A percentile compares a stretch with the other conserved stretches of the same genome.
phyloP scores from a whole-genome alignment of 2,113 vertebrate genomes.

The Podiceps cristatus region DNA sequence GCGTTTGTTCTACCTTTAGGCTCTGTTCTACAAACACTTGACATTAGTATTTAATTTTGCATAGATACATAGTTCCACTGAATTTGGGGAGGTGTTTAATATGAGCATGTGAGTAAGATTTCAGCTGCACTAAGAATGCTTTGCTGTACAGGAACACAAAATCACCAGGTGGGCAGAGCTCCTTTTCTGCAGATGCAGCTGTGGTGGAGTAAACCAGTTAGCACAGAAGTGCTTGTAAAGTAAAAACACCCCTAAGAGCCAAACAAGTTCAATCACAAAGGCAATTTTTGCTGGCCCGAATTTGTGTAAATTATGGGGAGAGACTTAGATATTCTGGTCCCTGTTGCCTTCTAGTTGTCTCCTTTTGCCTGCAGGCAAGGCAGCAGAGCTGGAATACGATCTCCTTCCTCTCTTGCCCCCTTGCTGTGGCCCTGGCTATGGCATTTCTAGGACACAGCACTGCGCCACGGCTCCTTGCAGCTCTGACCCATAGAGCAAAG shows the following conservation, averaged over 20 bases:
- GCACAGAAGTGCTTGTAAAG: background rate
- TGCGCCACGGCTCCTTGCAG: background rate
- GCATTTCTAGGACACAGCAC: background rate
- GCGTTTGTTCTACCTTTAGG: constrained; percentile 11
- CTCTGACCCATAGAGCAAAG: background rate
- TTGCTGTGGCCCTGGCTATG: rapidly evolving
- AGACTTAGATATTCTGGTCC: background rate
- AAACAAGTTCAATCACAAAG: background rate
- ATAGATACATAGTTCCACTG: background rate
- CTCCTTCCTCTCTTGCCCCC: background rate
- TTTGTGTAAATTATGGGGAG: background rate
- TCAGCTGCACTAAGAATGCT: background rate
- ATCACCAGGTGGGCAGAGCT: background rate
- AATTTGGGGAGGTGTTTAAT: background rate
- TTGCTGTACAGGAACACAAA: background rate
- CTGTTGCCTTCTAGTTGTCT: background rate
- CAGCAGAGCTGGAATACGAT: background rate
- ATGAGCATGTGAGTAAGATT: background rate
- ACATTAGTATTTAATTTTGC: constrained; percentile 35
- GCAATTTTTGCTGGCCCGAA: background rate
- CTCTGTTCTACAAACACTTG: constrained; percentile 15
- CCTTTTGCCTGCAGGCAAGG: background rate
- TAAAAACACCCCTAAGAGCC: background rate
- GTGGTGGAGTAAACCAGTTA: background rate
- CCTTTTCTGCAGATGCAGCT: background rate